A percentile compares a stretch with the other conserved stretches of the same genome.
phyloP scores from a whole-genome alignment of 2,113 vertebrate species.

The Apodemus sylvaticus region DNA sequence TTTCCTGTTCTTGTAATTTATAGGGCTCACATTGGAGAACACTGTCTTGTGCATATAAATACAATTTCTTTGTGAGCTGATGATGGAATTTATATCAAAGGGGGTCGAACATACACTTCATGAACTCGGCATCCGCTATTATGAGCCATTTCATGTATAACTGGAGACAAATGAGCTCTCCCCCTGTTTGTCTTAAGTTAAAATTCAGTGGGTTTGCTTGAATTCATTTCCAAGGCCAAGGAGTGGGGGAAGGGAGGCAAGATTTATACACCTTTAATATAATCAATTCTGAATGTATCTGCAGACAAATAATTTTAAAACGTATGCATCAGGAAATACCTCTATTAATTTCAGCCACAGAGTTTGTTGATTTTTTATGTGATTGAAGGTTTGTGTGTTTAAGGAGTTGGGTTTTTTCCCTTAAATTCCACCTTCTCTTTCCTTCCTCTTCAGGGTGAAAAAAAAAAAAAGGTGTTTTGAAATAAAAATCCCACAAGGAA shows the following conservation, averaged over 20 bases:
- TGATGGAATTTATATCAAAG: slow-evolving; percentile 86
- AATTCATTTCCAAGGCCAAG: slow-evolving; percentile 81
- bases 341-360: slow-evolving; percentile 83
- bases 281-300: slow-evolving; percentile 85
- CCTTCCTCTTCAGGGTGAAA: slow-evolving; percentile 68
- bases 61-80: slow-evolving; percentile 81
- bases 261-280: slow-evolving; percentile 84
- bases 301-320: slow-evolving; percentile 86
- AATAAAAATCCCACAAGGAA: slow-evolving; percentile 89
- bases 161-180: slow-evolving; percentile 86
- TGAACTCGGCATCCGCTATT: slow-evolving; percentile 85
- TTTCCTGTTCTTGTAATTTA: slow-evolving; percentile 87
- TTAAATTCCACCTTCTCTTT: slow-evolving; percentile 59
- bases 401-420: neutral
- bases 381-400: slow-evolving; percentile 65
- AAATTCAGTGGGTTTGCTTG: slow-evolving; percentile 84
- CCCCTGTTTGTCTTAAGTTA: slow-evolving; percentile 86
- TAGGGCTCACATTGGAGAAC: slow-evolving; percentile 82
- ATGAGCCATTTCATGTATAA: slow-evolving; percentile 86
- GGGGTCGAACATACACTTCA: slow-evolving; percentile 83
- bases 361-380: slow-evolving; percentile 81
- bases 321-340: slow-evolving; percentile 81
- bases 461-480: slow-evolving; percentile 84
- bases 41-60: slow-evolving; percentile 86
- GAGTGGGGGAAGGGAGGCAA: slow-evolving; percentile 69